Evolutionary conservation across 2,113 vertebrate genomes (phyloP).

Genomic region (Morone saxatilis): DNA sequence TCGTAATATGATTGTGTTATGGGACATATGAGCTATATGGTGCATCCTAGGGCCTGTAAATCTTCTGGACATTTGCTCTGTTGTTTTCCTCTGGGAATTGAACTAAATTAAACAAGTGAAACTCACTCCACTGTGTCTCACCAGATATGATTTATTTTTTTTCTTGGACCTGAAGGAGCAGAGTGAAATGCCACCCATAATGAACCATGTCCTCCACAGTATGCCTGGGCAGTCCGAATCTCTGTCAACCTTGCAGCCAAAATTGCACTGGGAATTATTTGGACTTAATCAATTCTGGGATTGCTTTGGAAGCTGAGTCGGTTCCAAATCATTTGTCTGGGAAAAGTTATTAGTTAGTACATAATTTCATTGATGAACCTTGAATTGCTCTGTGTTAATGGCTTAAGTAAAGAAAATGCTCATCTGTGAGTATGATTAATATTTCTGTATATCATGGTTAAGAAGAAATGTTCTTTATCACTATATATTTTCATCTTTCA

Average conservation of each 20-base stretch:
- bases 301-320: constrained; percentile 19
- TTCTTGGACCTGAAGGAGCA: constrained; percentile 5
- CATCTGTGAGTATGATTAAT: not conserved
- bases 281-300: constrained; percentile 46
- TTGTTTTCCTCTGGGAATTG: constrained; percentile 31
- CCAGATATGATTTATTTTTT: constrained; percentile 8
- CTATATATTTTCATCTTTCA: too few species aligned
- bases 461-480: not conserved
- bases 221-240: constrained; percentile 27
- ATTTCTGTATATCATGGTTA: not conserved
- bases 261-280: constrained; percentile 45
- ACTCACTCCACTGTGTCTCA: constrained; percentile 21
- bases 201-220: constrained; percentile 34
- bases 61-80: constrained; percentile 15
- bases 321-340: constrained; percentile 33
- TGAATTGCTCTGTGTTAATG: constrained; percentile 6
- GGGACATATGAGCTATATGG: not conserved
- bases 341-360: constrained; percentile 11
- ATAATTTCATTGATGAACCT: constrained; percentile 24
- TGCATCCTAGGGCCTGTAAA: not conserved
- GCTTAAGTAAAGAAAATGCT: not conserved
- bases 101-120: constrained; percentile 40
- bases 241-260: not conserved
- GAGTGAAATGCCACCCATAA: constrained; percentile 53
- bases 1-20: not conserved